Base-by-base conservation (phyloP, 2,888 invertebrate genomes). In the Harpalus rubripes region DNA sequence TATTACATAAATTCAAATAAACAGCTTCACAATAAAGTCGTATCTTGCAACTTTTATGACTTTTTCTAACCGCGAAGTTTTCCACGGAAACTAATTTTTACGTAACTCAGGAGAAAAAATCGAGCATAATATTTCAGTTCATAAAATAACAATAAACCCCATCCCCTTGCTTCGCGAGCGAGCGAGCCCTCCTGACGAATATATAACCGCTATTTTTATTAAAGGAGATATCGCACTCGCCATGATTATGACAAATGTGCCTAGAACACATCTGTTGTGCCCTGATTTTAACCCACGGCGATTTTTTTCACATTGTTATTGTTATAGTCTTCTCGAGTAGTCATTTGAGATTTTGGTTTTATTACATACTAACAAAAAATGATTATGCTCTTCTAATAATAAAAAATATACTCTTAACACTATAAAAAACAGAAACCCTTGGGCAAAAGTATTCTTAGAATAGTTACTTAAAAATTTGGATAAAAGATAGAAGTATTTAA, bases 191-290 rank as follows among this genome's bases (percentile, higher is more conserved):
- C 16, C 56, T 84, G 63, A 78, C 84, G 84, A 84, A 84, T 84
- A 84, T 76, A 84, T 84, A 78, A 84, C 78, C 78, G 44, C 63
- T 61, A 78, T 78, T 84, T 84, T 84, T 84, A 84, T 84, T 84
- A 84, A 84, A 84, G 84, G 84, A 78, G 84, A 84, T 84, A 84
- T 78, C 78, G 52, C 63, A 44, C 44, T 80, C 39, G 39, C 59
- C 18, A 78, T 84, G 78, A 84, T 84, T 84, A 84, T 84, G 84
- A 84, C 78, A 84, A 84, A 84, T 65, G 84, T 84, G 59, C 78
- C 12, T 12, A 1, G 44, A 52, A 52, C 44, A 65, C 78, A 84
- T 78, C 78, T 84, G 84, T 76, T 56, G 52, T 84, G 18, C 18
- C 52, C 32, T 78, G 84, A 84, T 84, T 84, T 84, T 65, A 78